phyloP scores from a whole-genome alignment of 2,113 vertebrate species.

The Nothocercus nigrocapillus region DNA sequence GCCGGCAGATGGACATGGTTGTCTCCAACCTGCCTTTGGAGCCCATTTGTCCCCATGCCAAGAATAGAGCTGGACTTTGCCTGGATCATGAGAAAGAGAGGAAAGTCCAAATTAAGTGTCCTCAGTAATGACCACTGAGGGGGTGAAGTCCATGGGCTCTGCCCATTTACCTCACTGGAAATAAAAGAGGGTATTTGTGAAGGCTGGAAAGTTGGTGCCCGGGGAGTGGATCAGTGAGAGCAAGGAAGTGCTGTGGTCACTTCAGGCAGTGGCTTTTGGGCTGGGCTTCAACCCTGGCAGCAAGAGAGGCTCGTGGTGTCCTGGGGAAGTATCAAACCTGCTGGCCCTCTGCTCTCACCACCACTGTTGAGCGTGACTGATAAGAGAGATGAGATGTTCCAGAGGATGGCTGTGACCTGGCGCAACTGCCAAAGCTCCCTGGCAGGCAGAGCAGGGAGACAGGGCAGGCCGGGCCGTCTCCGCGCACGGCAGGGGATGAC shows the following conservation, averaged over 20 bases:
- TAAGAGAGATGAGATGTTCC: rapidly evolving
- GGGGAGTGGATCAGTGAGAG: not conserved
- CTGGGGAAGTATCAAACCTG: rapidly evolving
- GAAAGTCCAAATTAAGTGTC: rapidly evolving
- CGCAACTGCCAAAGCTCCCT: too few species aligned
- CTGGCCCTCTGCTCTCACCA: not conserved
- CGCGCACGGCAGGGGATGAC: too few species aligned
- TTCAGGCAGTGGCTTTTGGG: not conserved
- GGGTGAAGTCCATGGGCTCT: too few species aligned
- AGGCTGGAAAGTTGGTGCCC: not conserved
- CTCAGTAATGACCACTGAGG: rapidly evolving
- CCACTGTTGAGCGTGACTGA: rapidly evolving
- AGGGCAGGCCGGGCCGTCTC: too few species aligned
- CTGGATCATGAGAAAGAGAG: rapidly evolving
- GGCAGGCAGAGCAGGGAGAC: too few species aligned
- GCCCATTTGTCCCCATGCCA: not conserved
- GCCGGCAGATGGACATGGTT: not conserved
- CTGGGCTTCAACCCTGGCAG: rapidly evolving
- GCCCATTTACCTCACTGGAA: not conserved
- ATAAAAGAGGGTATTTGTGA: not conserved
- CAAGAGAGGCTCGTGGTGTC: not conserved
- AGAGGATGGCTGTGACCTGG: not conserved
- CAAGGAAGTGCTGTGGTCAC: not conserved
- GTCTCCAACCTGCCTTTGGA: not conserved
- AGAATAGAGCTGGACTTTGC: not conserved